Evolutionary conservation across 2,797 vertebrate genomes (phyloP).

Genomic region (Phrynocephalus vlangalii): DNA sequence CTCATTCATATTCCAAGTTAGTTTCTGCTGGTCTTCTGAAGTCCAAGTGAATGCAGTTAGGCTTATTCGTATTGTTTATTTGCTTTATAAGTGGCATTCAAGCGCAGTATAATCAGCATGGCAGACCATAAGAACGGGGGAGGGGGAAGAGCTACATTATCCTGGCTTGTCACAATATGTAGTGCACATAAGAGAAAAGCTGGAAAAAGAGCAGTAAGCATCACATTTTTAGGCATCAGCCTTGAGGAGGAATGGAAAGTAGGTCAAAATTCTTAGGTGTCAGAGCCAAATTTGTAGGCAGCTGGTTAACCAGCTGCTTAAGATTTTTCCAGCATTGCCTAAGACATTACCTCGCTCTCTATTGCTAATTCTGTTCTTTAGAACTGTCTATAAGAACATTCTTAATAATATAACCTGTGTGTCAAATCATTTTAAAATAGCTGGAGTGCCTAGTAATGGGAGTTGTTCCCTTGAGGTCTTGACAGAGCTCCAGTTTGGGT

Average conservation of each 20-base stretch:
- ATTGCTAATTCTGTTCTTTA: conserved; percentile 15
- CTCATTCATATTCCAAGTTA: neutral
- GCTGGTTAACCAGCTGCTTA: conserved; percentile 32
- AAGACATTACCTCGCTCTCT: conserved; percentile 1
- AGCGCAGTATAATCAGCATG: neutral
- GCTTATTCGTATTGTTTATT: neutral
- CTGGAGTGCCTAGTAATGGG: neutral
- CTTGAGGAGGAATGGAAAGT: neutral
- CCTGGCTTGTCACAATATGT: neutral
- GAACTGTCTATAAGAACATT: neutral
- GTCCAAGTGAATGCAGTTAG: neutral
- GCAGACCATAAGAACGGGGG: neutral
- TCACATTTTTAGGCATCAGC: conserved; percentile 18
- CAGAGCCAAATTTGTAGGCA: conserved; percentile 28
- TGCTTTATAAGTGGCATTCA: neutral
- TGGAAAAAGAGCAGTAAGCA: conserved; percentile 13
- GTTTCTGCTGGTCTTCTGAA: neutral
- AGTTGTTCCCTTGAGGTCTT: neutral
- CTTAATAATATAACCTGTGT: neutral
- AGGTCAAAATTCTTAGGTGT: conserved; percentile 36
- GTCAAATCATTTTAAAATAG: neutral
- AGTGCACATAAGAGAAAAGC: neutral
- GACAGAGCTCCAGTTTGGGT: neutral
- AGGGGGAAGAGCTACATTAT: neutral
- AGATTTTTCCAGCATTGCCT: conserved; percentile 19